phyloP scores from a whole-genome alignment of 2,888 invertebrate genomes.

The Andricus curvator region DNA sequence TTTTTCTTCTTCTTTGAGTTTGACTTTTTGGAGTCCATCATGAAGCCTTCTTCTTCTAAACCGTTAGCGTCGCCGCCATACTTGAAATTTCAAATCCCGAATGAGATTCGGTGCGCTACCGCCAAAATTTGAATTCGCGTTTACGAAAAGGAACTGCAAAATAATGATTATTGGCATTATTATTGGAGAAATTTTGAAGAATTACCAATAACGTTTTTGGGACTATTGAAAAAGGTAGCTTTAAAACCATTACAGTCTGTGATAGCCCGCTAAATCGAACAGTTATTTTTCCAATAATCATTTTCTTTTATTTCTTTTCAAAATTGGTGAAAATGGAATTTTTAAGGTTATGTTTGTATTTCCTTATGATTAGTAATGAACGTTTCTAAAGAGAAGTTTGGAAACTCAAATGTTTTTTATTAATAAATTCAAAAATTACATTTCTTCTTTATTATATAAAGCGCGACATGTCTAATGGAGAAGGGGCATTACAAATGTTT shows the following conservation, averaged over 20 bases:
- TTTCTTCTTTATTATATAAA: background rate
- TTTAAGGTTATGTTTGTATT: background rate
- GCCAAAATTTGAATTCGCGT: too few species aligned
- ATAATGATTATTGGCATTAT: too few species aligned
- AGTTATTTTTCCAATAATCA: background rate
- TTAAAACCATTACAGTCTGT: background rate
- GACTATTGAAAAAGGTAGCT: background rate
- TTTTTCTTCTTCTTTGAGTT: too few species aligned
- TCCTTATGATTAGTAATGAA: background rate
- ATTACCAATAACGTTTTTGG: background rate
- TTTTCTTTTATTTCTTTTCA: background rate
- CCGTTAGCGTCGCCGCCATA: too few species aligned
- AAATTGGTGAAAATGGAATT: background rate
- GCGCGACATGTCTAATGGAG: background rate
- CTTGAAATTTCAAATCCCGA: too few species aligned
- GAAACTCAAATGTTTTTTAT: background rate
- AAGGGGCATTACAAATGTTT: background rate
- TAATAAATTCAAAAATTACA: background rate
- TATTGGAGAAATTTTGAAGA: too few species aligned
- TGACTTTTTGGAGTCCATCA: too few species aligned
- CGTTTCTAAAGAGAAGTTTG: background rate
- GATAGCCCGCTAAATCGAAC: background rate
- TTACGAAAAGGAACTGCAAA: too few species aligned
- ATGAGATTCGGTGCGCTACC: too few species aligned
- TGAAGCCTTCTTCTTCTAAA: too few species aligned